phyloP scores from a whole-genome alignment of 2,797 vertebrate genomes.

The Malacoctenus gilli region DNA sequence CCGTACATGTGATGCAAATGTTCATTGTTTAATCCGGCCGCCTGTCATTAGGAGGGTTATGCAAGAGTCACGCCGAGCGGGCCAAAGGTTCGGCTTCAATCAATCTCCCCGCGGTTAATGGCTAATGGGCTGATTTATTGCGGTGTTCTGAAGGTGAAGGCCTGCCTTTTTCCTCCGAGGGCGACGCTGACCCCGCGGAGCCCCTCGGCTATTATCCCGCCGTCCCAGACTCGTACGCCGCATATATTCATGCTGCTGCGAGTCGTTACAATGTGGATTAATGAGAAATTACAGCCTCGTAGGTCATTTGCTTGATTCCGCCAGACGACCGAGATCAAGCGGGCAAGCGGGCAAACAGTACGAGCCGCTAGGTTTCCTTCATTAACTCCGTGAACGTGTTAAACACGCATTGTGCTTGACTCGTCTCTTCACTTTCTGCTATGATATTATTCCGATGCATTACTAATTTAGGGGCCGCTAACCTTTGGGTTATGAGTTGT shows the following conservation, averaged over 20 bases:
- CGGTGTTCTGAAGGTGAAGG: conserved; percentile 41
- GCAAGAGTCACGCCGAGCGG: conserved; percentile 31
- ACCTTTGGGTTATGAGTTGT: too few relatives aligned
- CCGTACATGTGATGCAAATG: conserved; percentile 50
- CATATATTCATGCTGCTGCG: not conserved
- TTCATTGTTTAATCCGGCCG: conserved; percentile 47
- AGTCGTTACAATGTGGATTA: conserved; percentile 1
- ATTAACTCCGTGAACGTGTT: too few relatives aligned
- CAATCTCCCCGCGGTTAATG: conserved; percentile 51
- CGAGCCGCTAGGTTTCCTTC: too few relatives aligned
- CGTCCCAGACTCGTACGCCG: conserved; percentile 11
- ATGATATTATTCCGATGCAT: too few relatives aligned
- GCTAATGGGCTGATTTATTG: conserved; percentile 63
- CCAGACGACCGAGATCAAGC: too few relatives aligned
- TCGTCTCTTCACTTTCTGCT: too few relatives aligned
- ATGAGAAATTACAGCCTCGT: not conserved
- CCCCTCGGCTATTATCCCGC: conserved; percentile 17
- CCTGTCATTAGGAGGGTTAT: conserved; percentile 43
- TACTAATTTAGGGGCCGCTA: too few relatives aligned
- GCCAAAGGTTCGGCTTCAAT: conserved; percentile 48
- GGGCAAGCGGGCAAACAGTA: too few relatives aligned
- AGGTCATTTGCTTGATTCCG: not conserved
- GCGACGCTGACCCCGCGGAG: conserved; percentile 28
- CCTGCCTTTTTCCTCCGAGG: conserved; percentile 32
- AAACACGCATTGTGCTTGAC: too few relatives aligned